A percentile compares a stretch with the other conserved stretches of the same genome.
Evolutionary conservation across 1,140 invertebrate genomes (phyloP).

Genomic region (Ceratina australensis): DNA sequence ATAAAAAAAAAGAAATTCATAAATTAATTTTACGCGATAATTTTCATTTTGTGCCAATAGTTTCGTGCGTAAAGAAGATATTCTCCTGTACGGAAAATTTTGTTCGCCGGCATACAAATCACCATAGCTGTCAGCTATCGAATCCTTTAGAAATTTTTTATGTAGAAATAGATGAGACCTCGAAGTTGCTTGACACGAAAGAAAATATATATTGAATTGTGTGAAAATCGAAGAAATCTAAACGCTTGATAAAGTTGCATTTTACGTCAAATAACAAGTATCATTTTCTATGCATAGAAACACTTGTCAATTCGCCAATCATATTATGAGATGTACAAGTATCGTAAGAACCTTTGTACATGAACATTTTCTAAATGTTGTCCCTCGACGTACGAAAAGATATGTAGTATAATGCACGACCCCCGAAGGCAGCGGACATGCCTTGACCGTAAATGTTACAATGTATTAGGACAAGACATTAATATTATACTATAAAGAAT

Average conservation of each 20-base stretch:
- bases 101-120: slow-evolving; percentile 7
- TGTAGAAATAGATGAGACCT: not conserved
- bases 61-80: slow-evolving; percentile 1
- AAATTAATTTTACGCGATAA: slow-evolving; percentile 15
- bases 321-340: slow-evolving; percentile 20
- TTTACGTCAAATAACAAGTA: slow-evolving; percentile 20
- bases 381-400: slow-evolving; percentile 50
- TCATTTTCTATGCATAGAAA: slow-evolving; percentile 32
- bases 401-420: slow-evolving; percentile 29
- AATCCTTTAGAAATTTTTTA: slow-evolving; percentile 24
- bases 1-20: slow-evolving; percentile 24
- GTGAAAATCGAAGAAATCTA: not conserved
- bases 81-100: not conserved
- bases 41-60: slow-evolving; percentile 35
- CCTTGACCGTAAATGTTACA: slow-evolving; percentile 12
- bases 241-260: slow-evolving; percentile 32
- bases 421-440: slow-evolving; percentile 26
- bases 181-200: not conserved
- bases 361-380: slow-evolving; percentile 39
- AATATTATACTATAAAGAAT: slow-evolving; percentile 2
- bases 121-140: not conserved
- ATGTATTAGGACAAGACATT: slow-evolving; percentile 14
- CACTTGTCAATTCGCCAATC: slow-evolving; percentile 18
- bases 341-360: slow-evolving; percentile 44
- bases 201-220: not conserved